Conservation (phyloP, 2,113 vertebrate species). For the Platanista minor region DNA sequence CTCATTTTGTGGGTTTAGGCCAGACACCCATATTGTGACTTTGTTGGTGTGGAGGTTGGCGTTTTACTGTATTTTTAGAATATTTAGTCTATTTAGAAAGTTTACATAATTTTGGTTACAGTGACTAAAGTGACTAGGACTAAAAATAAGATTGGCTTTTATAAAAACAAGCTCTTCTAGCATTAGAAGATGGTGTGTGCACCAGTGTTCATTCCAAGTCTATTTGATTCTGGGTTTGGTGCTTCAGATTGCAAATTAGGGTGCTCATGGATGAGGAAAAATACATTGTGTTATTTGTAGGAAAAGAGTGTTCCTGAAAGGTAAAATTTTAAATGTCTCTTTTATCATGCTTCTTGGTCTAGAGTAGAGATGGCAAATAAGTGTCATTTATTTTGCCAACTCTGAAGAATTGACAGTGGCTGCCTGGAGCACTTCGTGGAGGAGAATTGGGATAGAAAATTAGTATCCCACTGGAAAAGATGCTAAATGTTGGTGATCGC, state of each 20-base stretch:
- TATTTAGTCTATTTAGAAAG: slow-evolving; percentile 80
- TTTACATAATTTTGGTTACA: slow-evolving; percentile 77
- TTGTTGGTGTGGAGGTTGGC: slow-evolving; percentile 62
- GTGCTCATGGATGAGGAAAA: not conserved
- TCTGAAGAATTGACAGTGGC: not conserved
- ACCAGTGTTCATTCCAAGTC: not conserved
- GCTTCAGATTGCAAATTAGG: not conserved
- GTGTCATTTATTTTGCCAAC: not conserved
- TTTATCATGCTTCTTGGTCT: not conserved
- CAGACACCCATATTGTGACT: slow-evolving; percentile 75
- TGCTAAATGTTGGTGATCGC: not conserved
- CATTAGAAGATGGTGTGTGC: not conserved
- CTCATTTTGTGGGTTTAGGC: slow-evolving; percentile 69
- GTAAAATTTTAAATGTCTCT: not conserved
- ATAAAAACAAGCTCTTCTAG: slow-evolving; percentile 42
- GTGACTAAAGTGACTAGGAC: slow-evolving; percentile 72
- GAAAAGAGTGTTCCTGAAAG: not conserved
- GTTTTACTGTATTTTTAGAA: slow-evolving; percentile 76
- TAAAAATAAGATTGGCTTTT: slow-evolving; percentile 67
- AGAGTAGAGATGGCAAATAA: not conserved
- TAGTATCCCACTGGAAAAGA: not conserved
- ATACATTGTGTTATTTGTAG: not conserved
- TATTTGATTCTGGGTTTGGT: not conserved
- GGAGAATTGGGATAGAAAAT: not conserved
- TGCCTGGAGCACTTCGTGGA: not conserved